Base-by-base conservation (phyloP, 2,888 invertebrate species). In the Sarcophaga caerulescens region DNA sequence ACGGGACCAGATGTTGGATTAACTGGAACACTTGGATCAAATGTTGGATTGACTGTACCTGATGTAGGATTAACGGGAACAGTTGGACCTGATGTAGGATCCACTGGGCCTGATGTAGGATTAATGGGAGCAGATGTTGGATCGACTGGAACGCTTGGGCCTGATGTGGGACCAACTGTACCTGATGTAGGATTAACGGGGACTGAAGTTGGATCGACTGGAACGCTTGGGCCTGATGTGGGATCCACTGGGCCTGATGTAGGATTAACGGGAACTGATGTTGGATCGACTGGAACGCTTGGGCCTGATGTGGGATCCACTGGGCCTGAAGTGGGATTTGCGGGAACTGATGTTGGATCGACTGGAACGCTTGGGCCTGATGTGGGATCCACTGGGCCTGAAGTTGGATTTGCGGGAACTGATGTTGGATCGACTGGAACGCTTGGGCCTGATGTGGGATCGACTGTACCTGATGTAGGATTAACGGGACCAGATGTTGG, bases 201-300 rank as follows among this genome's bases (percentile, higher is more conserved):
- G 1, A 14, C 14, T 14, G 69, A 73, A 45, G 65, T 82, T 0
- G 85, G 82, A n/a, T 73, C 65, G 0, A 80, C 66, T 19, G 88
- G 83, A n/a, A n/a, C n/a, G n/a, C n/a, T n/a, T n/a, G n/a, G n/a
- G 0, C 14, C 47, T 4, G 47, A 14, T 12, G 11, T 47, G 0
- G 47, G 12, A 47, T 47, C 14, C 0, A 47, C 47, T 0, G 14
- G 14, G 0, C 14, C 47, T 2, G 47, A 14, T 0, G 47, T 14
- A 0, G 47, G 47, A 12, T 47, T 2, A 0, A 47, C 14, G 0
- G 47, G 14, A 14, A 1, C 47, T 8, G 3, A 14, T 47, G 62
- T 84, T 0, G 88, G 85, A 47, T 85, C 79, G 0, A 80, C 76
- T n/a, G n/a, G n/a, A n/a, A n/a, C n/a, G n/a, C n/a, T n/a, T n/a